phyloP scores from a whole-genome alignment of 2,888 invertebrate species.

The Tipula unca region DNA sequence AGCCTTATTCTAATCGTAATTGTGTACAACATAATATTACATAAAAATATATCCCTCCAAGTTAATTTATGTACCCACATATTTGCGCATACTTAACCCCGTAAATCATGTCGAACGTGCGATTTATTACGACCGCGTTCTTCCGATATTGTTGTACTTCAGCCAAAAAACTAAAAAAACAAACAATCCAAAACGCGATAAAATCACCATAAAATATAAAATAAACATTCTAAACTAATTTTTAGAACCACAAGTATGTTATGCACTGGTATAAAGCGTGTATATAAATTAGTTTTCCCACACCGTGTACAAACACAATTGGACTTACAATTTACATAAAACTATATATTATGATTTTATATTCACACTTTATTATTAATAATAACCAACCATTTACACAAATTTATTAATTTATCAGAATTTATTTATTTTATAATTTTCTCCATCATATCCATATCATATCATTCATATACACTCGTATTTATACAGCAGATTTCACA shows the following conservation, averaged over 20 bases:
- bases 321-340: background rate
- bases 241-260: background rate
- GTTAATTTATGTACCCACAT: background rate
- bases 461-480: background rate
- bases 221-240: constrained; percentile 4
- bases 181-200: background rate
- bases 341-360: background rate
- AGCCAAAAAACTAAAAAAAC: background rate
- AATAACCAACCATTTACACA: constrained; percentile 8
- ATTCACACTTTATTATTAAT: background rate
- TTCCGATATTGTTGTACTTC: background rate
- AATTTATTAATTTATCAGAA: constrained; percentile 14
- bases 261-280: background rate
- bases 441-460: constrained; percentile 2
- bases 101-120: background rate
- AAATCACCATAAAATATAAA: background rate
- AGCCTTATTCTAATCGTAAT: no score
- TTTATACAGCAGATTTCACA: background rate
- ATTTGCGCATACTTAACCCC: background rate
- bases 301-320: background rate
- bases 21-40: no score
- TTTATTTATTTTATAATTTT: background rate
- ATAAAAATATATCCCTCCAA: no score
- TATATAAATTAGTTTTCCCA: constrained; percentile 4
- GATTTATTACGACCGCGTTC: constrained; percentile 2